Evolutionary conservation across 2,888 invertebrate species (phyloP).

Genomic region (Myopa testacea): DNA sequence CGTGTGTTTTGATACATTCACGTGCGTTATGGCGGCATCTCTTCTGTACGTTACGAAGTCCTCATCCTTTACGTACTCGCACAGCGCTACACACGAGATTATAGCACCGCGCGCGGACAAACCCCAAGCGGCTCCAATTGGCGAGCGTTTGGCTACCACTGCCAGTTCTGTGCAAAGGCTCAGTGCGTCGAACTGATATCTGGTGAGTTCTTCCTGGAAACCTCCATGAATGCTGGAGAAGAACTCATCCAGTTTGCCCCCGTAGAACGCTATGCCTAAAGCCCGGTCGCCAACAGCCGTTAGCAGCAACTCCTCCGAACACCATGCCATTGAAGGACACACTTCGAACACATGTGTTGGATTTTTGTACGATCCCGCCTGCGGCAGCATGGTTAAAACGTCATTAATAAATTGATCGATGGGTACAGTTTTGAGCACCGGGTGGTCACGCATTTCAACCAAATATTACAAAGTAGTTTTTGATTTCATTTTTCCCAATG

Average conservation of each 20-base stretch:
- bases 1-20: slow-evolving; percentile 70
- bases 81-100: slow-evolving; percentile 81
- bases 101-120: slow-evolving; percentile 80
- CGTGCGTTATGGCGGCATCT: slow-evolving; percentile 25
- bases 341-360: slow-evolving; percentile 81
- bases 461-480: no score
- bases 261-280: slow-evolving; percentile 81
- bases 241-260: slow-evolving; percentile 84
- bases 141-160: slow-evolving; percentile 79
- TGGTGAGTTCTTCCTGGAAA: slow-evolving; percentile 70
- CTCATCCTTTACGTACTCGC: slow-evolving; percentile 82
- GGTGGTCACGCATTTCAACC: slow-evolving; percentile 72
- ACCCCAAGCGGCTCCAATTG: slow-evolving; percentile 81
- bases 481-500: no score
- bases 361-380: slow-evolving; percentile 67
- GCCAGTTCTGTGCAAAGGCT: slow-evolving; percentile 81
- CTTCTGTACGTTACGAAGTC: slow-evolving; percentile 72
- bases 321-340: slow-evolving; percentile 64
- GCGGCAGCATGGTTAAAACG: slow-evolving; percentile 39
- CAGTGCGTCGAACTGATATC: slow-evolving; percentile 53
- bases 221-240: slow-evolving; percentile 84
- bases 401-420: slow-evolving; percentile 69
- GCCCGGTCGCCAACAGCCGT: slow-evolving; percentile 68
- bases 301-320: no score
- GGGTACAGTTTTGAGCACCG: slow-evolving; percentile 72